Evolutionary conservation across 1,140 invertebrate genomes (phyloP).

Genomic region (Myzus persicae): DNA sequence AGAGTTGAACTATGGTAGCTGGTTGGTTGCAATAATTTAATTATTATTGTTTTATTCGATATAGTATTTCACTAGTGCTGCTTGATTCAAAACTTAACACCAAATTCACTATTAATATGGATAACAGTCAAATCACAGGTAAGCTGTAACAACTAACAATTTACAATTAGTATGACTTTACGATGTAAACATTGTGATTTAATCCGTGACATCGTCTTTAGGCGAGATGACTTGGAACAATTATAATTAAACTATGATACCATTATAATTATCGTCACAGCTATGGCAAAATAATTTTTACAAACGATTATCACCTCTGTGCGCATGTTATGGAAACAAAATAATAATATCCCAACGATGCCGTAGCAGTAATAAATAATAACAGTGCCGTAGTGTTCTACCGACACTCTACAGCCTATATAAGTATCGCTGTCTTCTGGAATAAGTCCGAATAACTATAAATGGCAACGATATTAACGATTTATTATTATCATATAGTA

Average conservation of each 20-base stretch:
- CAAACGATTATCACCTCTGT: not conserved
- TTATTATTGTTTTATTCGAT: too few species aligned
- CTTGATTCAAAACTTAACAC: too few species aligned
- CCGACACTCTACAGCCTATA: too few species aligned
- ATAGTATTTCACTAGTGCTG: too few species aligned
- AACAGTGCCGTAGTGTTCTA: not conserved
- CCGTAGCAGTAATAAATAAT: not conserved
- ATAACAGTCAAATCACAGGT: too few species aligned
- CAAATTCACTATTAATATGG: too few species aligned
- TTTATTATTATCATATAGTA: not conserved
- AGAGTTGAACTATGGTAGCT: too few species aligned
- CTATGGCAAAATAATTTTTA: not conserved
- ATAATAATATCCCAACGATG: not conserved
- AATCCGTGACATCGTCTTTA: not conserved
- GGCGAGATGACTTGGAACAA: not conserved
- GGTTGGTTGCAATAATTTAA: too few species aligned
- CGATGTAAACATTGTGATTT: not conserved
- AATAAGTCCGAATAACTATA: not conserved
- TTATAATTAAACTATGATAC: not conserved
- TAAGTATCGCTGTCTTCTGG: not conserved
- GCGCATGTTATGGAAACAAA: not conserved
- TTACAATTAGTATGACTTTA: not conserved
- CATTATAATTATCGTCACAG: not conserved
- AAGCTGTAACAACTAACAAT: not conserved
- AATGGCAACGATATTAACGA: not conserved